Evolutionary conservation across 2,888 invertebrate species (phyloP), one percentile per base, ranked within the genome.

Genomic region (Pyrrhia umbra): DNA sequence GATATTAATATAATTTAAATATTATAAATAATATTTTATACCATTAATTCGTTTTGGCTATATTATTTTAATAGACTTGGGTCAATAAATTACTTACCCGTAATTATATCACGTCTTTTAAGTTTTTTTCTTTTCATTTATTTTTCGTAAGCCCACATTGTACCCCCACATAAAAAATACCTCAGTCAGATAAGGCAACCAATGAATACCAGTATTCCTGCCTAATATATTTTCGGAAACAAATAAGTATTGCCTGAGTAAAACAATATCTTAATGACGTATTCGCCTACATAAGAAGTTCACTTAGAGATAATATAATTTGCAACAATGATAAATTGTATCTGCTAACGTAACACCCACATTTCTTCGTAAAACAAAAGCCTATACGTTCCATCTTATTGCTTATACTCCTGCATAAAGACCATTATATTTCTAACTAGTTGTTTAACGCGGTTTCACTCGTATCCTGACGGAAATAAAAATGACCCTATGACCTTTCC

Each of bases 321-420:
- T 47, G 39, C 49, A 57, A 55, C 25, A 54, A n/a, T 62, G 10
- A 61, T 39, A 56, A 61, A 51, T 56, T 39, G 45, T 51, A 23
- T 50, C 46, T 50, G n/a, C 2, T 47, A 34, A 56, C 47, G 8
- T 15, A 51, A 51, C 34, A 34, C 20, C 20, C 45, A 40, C 21
- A 9, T 51, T 45, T 54, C 23, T 10, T 45, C 39, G 10, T 50
- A 37, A 15, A 64, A 50, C 51, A 42, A 25, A 52, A 49, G 10
- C 40, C 30, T n/a, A n/a, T n/a, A n/a, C n/a, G 34, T 54, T 42
- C 0, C 52, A 42, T 21, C 49, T 64, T 15, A 43, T 63, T 50
- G 50, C 52, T 37, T 42, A 62, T 43, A 6, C 42, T 40, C 23
- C 21, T 51, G 30, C 20, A 51, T 37, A 6, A 34, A 21, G 37